These are phyloP conservation scores for Distichodus sexfasciatus DNA, from an alignment of 2,797 vertebrate genomes.

Conservation along the genomic window DNA sequence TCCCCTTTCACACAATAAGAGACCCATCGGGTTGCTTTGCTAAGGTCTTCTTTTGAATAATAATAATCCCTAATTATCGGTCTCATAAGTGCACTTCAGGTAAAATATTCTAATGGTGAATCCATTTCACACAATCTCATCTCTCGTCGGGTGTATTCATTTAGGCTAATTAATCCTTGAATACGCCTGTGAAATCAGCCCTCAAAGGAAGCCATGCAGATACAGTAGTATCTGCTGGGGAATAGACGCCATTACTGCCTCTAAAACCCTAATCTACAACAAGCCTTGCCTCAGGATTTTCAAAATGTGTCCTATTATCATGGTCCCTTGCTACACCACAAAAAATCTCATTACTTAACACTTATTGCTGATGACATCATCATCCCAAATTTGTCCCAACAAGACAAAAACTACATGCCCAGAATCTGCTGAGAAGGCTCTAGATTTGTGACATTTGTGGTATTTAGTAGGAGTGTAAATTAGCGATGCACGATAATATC, in stretches of 20 bases:
- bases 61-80: constrained; percentile 65
- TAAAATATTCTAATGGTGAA: constrained; percentile 42
- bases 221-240: constrained; percentile 27
- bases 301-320: too few relatives aligned
- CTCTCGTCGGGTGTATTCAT: constrained; percentile 32
- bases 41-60: constrained; percentile 62
- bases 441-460: too few relatives aligned
- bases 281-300: background rate
- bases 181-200: constrained; percentile 30
- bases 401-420: background rate
- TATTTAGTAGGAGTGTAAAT: too few relatives aligned
- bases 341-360: too few relatives aligned
- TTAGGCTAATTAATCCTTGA: constrained; percentile 46
- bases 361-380: too few relatives aligned
- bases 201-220: constrained; percentile 26
- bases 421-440: background rate
- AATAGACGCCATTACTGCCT: constrained; percentile 31
- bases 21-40: constrained; percentile 52
- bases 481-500: too few relatives aligned
- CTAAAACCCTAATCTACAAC: constrained; percentile 25
- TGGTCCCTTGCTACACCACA: too few relatives aligned
- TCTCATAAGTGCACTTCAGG: constrained; percentile 60
- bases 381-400: too few relatives aligned
- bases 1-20: constrained; percentile 43
- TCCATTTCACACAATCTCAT: constrained; percentile 19